Evolutionary conservation across 2,113 vertebrate genomes (phyloP).

Genomic region (Cyphomyrus plagiostoma): DNA sequence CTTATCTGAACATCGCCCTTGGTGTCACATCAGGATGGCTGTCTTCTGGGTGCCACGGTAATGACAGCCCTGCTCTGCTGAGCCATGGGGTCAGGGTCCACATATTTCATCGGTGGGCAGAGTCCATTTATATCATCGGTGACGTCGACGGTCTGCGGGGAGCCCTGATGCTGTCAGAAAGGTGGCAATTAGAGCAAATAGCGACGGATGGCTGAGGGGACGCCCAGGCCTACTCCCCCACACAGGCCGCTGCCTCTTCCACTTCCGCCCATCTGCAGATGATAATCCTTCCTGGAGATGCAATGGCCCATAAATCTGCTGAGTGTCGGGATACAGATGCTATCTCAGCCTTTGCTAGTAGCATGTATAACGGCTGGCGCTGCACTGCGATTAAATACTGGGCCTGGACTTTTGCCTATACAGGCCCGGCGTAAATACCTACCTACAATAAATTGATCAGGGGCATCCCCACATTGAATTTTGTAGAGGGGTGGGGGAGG

Average conservation of each 20-base stretch:
- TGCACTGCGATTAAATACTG: background rate
- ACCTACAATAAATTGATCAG: background rate
- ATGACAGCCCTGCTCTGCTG: conserved; percentile 28
- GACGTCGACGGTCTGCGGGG: background rate
- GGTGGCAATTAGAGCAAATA: conserved; percentile 3
- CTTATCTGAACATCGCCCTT: conserved; percentile 45
- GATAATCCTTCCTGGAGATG: conserved; percentile 33
- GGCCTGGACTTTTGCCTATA: background rate
- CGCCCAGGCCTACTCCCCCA: background rate
- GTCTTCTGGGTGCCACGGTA: conserved; percentile 46
- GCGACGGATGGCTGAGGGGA: background rate
- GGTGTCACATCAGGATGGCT: conserved; percentile 34
- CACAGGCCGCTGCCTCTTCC: background rate
- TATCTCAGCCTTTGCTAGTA: conserved; percentile 22
- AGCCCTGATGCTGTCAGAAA: background rate
- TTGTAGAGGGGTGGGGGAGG: background rate
- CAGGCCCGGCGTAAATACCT: background rate
- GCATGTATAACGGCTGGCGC: background rate
- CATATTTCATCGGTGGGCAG: background rate
- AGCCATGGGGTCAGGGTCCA: background rate
- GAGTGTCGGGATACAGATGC: conserved; percentile 34
- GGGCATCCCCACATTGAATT: background rate
- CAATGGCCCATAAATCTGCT: conserved; percentile 38
- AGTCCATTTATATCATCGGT: background rate
- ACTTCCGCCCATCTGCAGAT: conserved; percentile 30